Evolutionary conservation across 2,113 vertebrate genomes (phyloP), one percentile per base, ranked within the genome.

Genomic region (Callithrix jacchus): DNA sequence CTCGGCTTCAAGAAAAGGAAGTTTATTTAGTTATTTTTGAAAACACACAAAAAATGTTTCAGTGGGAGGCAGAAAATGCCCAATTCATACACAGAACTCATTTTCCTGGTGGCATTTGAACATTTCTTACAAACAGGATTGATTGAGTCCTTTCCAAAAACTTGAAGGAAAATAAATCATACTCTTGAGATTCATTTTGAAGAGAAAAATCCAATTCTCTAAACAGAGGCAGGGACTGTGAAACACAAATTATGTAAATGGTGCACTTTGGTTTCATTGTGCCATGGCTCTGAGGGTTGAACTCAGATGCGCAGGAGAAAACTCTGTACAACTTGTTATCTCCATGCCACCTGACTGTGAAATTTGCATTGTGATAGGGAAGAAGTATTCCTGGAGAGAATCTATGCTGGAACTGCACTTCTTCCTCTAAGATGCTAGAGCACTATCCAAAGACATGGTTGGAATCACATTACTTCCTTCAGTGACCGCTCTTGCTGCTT

Each of bases 141-240:
- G 45, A 73, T 49, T 49, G 47, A 35, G 47, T 79, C 47, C 61
- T 83, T 89, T n/a, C 37, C 45, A 89, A 49, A 86, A 8, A 37
- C 45, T 89, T 35, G 4, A 80, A 97, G 90, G 91, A 94, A 92
- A 88, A 87, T 83, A 85, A 80, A 97, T 92, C 64, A 90, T 54
- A 82, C 93, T 81, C 58, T 84, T 66, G 81, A 86, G 71, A 79
- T 93, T 92, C 49, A 54, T 20, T 93, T 95, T 80, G 92, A 94
- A 96, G 79, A 96, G 25, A 73, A 80, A 96, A 58, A 52, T 92
- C 83, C 85, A 91, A 16, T 91, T 90, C 37, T 94, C 71, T 66
- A 45, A 56, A 71, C 45, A 93, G 76, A 79, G 32, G 82, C 68
- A 58, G 6, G 32, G 77, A 91, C 35, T 42, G 54, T 83, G 30